Evolutionary conservation across 2,113 vertebrate species (phyloP).

Genomic region (Oenanthe oenanthe): DNA sequence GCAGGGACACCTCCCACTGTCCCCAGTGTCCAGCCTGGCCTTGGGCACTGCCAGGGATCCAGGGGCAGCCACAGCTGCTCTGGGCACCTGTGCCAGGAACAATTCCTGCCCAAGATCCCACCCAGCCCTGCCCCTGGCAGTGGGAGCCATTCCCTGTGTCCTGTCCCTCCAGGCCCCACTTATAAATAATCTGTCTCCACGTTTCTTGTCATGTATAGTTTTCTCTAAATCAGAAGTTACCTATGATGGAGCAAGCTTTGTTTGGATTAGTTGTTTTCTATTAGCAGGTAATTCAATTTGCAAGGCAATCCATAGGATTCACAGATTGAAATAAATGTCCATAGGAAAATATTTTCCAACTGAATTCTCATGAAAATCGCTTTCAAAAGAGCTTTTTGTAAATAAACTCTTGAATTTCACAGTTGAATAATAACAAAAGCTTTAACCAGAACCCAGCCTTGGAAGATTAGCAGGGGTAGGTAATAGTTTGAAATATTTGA

Average conservation of each 20-base stretch:
- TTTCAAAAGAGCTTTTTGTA: neutral
- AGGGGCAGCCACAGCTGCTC: neutral
- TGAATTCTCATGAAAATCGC: neutral
- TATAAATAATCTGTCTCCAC: neutral
- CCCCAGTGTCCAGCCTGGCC: too few relatives aligned
- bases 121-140: fast-evolving
- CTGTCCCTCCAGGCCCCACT: neutral
- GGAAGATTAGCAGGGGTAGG: neutral
- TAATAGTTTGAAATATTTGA: neutral
- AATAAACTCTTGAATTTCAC: neutral
- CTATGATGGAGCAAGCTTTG: neutral
- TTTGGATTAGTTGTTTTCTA: neutral
- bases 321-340: neutral
- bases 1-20: too few relatives aligned
- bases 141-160: neutral
- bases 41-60: too few relatives aligned
- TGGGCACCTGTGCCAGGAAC: neutral
- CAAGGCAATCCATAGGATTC: neutral
- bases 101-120: neutral
- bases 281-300: neutral
- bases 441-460: neutral
- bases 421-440: neutral
- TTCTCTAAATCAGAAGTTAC: neutral
- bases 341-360: neutral
- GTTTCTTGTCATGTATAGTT: neutral